Conservation (phyloP, 2,888 invertebrate genomes). For the Tholera decimalis region DNA sequence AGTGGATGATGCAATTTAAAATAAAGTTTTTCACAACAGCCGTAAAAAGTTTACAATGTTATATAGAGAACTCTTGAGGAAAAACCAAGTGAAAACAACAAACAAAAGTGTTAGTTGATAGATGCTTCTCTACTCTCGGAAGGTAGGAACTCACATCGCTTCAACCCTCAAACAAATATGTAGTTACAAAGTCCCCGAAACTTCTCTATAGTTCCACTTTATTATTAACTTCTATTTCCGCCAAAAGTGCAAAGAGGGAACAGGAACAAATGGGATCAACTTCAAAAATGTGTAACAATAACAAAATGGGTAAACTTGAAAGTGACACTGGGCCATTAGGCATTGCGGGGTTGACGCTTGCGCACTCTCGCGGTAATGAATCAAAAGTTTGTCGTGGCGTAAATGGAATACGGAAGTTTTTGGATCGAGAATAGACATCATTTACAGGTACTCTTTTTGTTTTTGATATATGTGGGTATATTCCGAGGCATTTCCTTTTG, state of each 20-base stretch:
- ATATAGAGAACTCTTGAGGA: neutral
- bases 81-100: slow-evolving; percentile 28
- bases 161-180: slow-evolving; percentile 41
- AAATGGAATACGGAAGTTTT: slow-evolving; percentile 72
- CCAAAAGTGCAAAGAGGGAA: slow-evolving; percentile 71
- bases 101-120: slow-evolving; percentile 44
- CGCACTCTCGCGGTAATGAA: slow-evolving; percentile 75
- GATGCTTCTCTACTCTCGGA: slow-evolving; percentile 21
- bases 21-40: slow-evolving; percentile 28
- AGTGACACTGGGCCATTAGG: slow-evolving; percentile 83
- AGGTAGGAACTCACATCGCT: slow-evolving; percentile 33
- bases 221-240: slow-evolving; percentile 75
- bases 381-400: slow-evolving; percentile 76
- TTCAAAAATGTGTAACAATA: slow-evolving; percentile 85
- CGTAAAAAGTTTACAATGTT: slow-evolving; percentile 29
- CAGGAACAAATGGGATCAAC: slow-evolving; percentile 82
- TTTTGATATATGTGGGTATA: slow-evolving; percentile 46
- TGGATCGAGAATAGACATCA: slow-evolving; percentile 63
- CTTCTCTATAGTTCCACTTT: slow-evolving; percentile 72
- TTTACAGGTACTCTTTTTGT: slow-evolving; percentile 54
- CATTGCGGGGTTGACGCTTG: slow-evolving; percentile 68
- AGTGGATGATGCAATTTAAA: neutral
- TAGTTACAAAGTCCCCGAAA: slow-evolving; percentile 53
- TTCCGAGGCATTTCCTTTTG: neutral
- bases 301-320: slow-evolving; percentile 83